These are phyloP conservation scores for Ophion costatus DNA, from an alignment of 2,888 invertebrate species.

Conservation along the genomic window DNA sequence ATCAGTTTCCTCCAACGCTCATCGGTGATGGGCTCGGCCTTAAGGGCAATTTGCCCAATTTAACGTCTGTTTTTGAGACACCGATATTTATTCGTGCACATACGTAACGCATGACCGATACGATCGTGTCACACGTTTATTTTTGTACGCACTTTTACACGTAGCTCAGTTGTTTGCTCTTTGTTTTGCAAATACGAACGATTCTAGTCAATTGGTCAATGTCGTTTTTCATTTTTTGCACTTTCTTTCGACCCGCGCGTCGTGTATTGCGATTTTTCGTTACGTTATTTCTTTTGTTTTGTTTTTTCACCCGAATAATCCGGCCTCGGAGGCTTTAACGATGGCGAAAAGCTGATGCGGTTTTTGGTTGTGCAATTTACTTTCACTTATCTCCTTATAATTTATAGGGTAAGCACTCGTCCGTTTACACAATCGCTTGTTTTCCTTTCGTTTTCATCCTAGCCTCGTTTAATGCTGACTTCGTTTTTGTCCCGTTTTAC, in stretches of 20 bases:
- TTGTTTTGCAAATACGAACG: constrained; percentile 15
- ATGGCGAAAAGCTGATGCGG: constrained; percentile 64
- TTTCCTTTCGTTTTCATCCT: constrained; percentile 38
- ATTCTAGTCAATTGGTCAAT: constrained; percentile 20
- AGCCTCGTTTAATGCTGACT: constrained; percentile 39
- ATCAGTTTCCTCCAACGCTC: background rate
- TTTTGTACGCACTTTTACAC: constrained; percentile 57
- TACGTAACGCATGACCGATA: background rate
- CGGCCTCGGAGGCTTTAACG: constrained; percentile 31
- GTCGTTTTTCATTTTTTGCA: constrained; percentile 15
- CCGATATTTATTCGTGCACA: background rate
- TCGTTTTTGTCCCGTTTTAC: constrained; percentile 36
- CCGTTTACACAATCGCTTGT: constrained; percentile 72
- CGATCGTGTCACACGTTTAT: constrained; percentile 9
- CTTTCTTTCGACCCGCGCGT: background rate
- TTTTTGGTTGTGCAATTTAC: constrained; percentile 79
- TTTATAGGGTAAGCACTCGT: constrained; percentile 82
- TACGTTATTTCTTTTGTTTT: background rate
- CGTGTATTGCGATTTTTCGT: constrained; percentile 16
- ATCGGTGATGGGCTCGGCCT: background rate
- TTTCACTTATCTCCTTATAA: constrained; percentile 79
- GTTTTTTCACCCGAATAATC: background rate
- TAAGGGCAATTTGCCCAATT: background rate
- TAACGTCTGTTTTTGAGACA: background rate
- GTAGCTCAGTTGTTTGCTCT: constrained; percentile 35